A percentile compares a stretch with the other conserved stretches of the same genome.
Evolutionary conservation across 2,888 invertebrate species (phyloP).

Genomic region (Drosophila borborema): DNA sequence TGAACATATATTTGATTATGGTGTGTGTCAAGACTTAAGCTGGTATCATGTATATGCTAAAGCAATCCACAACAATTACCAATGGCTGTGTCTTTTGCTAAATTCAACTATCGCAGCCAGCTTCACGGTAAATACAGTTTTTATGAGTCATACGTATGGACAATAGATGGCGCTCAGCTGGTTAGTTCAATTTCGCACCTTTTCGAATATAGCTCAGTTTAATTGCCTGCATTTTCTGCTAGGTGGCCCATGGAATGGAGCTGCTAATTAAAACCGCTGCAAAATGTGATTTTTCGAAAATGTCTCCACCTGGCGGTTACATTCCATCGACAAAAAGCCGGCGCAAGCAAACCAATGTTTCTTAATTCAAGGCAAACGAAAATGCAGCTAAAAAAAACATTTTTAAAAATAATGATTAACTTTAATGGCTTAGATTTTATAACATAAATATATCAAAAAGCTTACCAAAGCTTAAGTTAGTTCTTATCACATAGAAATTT

Average conservation of each 20-base stretch:
- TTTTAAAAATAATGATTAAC: neutral
- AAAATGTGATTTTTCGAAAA: neutral
- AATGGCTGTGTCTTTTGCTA: neutral
- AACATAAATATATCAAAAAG: neutral
- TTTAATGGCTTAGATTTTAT: neutral
- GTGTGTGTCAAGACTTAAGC: neutral
- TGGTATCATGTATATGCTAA: neutral
- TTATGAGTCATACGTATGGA: too few relatives aligned
- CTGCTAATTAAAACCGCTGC: neutral
- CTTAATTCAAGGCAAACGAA: neutral
- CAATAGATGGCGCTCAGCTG: neutral
- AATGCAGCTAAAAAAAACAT: neutral
- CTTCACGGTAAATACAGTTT: neutral
- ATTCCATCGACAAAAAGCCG: too few relatives aligned
- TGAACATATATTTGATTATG: neutral
- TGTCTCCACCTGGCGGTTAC: neutral
- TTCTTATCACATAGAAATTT: neutral
- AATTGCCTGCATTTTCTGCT: neutral
- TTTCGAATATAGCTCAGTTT: neutral
- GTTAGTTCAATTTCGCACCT: neutral
- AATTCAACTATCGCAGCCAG: slow-evolving; percentile 6
- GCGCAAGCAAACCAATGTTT: too few relatives aligned
- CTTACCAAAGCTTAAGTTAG: neutral
- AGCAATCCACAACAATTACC: rapidly evolving
- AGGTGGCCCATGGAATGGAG: neutral